A percentile compares a stretch with the other conserved stretches of the same genome.
phyloP scores from a whole-genome alignment of 2,113 vertebrate genomes.

The Willisornis vidua region DNA sequence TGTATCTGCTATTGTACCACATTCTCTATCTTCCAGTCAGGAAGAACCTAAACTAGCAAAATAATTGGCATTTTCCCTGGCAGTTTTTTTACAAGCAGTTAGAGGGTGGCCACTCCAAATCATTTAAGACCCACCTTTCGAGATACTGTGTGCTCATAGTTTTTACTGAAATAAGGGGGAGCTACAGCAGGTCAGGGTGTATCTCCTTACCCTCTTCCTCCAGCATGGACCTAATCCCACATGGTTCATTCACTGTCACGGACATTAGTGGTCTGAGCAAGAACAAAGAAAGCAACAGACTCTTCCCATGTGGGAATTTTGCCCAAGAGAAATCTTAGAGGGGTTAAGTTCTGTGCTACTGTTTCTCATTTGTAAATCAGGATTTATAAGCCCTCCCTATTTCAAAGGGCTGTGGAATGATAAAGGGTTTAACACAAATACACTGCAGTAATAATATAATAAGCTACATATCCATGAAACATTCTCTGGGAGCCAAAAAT shows the following conservation, averaged over 20 bases:
- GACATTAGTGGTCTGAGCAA: neutral
- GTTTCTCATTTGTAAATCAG: neutral
- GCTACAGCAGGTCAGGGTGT: neutral
- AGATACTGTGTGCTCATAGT: neutral
- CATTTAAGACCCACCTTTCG: neutral
- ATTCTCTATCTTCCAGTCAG: neutral
- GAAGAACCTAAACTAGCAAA: neutral
- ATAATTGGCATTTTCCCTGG: neutral
- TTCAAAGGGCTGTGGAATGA: neutral
- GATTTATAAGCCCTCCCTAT: neutral
- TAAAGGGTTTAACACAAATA: neutral
- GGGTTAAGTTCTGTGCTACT: neutral
- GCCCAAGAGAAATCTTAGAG: neutral
- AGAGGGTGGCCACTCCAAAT: neutral
- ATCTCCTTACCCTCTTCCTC: neutral
- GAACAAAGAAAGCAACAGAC: neutral
- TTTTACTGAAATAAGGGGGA: neutral
- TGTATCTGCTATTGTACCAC: neutral
- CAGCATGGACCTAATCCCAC: neutral
- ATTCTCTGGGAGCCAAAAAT: slow-evolving; percentile 16
- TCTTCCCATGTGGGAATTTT: neutral
- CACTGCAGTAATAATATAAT: neutral
- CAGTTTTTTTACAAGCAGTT: neutral
- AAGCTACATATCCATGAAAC: neutral
- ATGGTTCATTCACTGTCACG: neutral